Base-by-base conservation (phyloP, 1,140 invertebrate genomes). In the Agrypnia vestita region DNA sequence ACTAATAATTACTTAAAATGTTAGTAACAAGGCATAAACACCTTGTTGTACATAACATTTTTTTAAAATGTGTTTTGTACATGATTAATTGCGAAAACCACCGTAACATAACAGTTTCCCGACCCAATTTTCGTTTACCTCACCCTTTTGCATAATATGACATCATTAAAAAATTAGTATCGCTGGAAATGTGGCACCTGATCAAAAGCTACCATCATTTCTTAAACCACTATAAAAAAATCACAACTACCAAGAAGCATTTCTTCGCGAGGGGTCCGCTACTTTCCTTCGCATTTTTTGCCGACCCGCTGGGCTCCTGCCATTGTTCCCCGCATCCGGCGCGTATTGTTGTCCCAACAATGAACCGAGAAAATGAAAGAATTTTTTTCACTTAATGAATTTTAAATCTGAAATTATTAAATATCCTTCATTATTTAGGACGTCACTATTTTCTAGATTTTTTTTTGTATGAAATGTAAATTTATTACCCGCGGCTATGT, bases 321-420 rank as follows among this genome's bases (percentile, higher is more conserved):
- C 13, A 44, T 64, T 25, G 19, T 51, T 71, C 49, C 67, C 19
- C 67, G 17, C 17, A 21, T 62, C 46, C 47, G 10, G 46, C 46
- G 13, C 46, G 46, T 13, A 71, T 71, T 71, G 67, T 71, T 71
- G 46, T 21, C 44, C 49, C 67, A 51, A 71, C 67, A 71, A 71
- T 71, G 67, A 71, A 51, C 11, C 0, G 47, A 11, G 21, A 35
- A 49, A 71, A 49, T 25, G 3, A 13, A 35, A 51, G 47, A 51
- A 69, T 51, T 51, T 71, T 71, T 71, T 71, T 21, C 67, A 35
- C 47, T 71, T 71, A 71, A 71, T 71, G 67, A 71, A 71, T 71
- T 71, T 53, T 25, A 51, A 25, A 71, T 46, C 67, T 53, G 67
- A 71, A 71, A 71, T 71, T 71, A 71, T 71, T 71, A 15, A 53